Evolutionary conservation across 2,797 vertebrate genomes (phyloP), one percentile per base, ranked within the genome.

Genomic region (Brotula barbata): DNA sequence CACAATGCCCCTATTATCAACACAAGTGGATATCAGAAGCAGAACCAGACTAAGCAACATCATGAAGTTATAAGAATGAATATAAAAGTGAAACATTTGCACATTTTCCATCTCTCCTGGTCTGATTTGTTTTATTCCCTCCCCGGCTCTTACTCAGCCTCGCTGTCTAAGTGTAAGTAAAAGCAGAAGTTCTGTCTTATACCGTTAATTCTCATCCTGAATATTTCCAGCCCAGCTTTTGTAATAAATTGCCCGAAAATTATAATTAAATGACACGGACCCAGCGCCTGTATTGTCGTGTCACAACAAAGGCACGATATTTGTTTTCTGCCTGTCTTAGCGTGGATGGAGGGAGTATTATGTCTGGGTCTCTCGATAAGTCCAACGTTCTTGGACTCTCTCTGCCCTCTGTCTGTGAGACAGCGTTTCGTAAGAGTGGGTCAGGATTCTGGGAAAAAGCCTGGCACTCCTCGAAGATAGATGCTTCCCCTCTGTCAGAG

Each of bases 401-500:
- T 64, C 41, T 61, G 71, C 51, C 19, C 33, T 61, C 61, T 80
- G 75, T 81, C 67, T 76, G 22, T 20, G 42, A 67, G 59, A 51
- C 59, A 64, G 39, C 80, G 78, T 88, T 85, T 89, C 70, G 84
- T 81, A 64, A 78, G 25, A 50, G 43, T 64, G 46, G 73, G 70
- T 85, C 67, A 73, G 77, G 67, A 77, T 84, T 86, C 75, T 74
- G 73, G 73, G 81, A 83, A 86, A 83, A 75, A 76, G 63, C 70
- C 59, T 85, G 86, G 82, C 79, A 82, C 76, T 75, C 75, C 75
- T 71, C 64, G 67, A 85, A 81, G 80, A 88, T 84, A 40, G 80
- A 88, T 86, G 56, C 62, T 82, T 86, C 63, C 71, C 60, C 55
- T 68, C 58, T 78, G 75, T 81, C 69, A 78, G 50, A 69, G 57